Evolutionary conservation across 2,888 invertebrate genomes (phyloP).

Genomic region (Thumatha senex): DNA sequence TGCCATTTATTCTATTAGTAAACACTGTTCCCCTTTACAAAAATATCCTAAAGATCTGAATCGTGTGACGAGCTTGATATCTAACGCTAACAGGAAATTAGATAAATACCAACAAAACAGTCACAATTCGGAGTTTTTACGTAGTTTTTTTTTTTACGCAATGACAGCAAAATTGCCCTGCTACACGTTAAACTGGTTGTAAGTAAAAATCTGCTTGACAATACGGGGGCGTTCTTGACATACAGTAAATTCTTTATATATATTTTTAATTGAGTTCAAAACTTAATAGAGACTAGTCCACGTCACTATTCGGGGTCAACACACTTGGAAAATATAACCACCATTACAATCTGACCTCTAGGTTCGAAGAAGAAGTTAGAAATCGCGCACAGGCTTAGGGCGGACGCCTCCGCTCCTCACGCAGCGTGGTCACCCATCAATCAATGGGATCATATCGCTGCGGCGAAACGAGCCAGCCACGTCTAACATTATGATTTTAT

Average conservation of each 20-base stretch:
- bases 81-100: slow-evolving; percentile 67
- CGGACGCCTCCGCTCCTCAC: slow-evolving; percentile 54
- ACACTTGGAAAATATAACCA: slow-evolving; percentile 61
- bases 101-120: slow-evolving; percentile 52
- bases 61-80: slow-evolving; percentile 45
- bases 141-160: slow-evolving; percentile 34
- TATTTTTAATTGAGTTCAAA: slow-evolving; percentile 79
- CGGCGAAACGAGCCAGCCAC: slow-evolving; percentile 69
- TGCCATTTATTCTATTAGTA: slow-evolving; percentile 8
- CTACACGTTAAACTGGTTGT: slow-evolving; percentile 43
- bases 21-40: slow-evolving; percentile 15
- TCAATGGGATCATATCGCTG: slow-evolving; percentile 80
- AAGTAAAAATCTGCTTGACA: slow-evolving; percentile 60
- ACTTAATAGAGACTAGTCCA: slow-evolving; percentile 65
- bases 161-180: slow-evolving; percentile 39
- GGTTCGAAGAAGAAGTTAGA: slow-evolving; percentile 13
- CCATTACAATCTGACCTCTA: slow-evolving; percentile 54
- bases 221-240: slow-evolving; percentile 66
- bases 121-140: slow-evolving; percentile 35
- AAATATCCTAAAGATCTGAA: slow-evolving; percentile 34
- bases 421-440: slow-evolving; percentile 81
- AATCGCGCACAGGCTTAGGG: slow-evolving; percentile 31
- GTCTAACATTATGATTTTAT: slow-evolving; percentile 77
- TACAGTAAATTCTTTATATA: slow-evolving; percentile 69
- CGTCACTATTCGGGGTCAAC: slow-evolving; percentile 69